A percentile compares a stretch with the other conserved stretches of the same genome.
phyloP scores from a whole-genome alignment of 1,140 invertebrate species.

The Notospermus geniculatus region DNA sequence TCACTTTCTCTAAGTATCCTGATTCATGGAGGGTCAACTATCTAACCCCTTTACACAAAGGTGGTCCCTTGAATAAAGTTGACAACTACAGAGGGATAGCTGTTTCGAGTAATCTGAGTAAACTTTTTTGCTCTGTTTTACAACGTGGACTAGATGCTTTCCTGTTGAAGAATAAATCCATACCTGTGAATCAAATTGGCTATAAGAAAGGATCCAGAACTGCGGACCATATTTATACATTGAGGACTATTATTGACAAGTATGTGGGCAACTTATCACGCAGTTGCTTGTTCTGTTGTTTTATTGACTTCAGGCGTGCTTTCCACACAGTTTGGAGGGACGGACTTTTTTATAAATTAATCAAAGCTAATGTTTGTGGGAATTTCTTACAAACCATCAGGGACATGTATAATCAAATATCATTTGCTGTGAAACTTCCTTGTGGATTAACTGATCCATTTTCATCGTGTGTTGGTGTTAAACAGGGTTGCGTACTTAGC shows the following conservation, averaged over 20 bases:
- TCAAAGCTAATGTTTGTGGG: neutral
- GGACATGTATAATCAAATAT: too few relatives aligned
- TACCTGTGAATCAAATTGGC: neutral
- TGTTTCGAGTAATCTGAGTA: neutral
- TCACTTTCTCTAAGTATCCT: neutral
- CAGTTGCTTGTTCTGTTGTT: too few relatives aligned
- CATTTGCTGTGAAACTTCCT: neutral
- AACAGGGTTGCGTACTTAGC: too few relatives aligned
- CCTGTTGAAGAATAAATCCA: neutral
- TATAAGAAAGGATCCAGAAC: too few relatives aligned
- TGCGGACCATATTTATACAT: neutral
- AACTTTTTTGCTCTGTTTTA: neutral
- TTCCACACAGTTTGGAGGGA: too few relatives aligned
- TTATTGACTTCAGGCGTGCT: too few relatives aligned
- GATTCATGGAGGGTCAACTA: neutral
- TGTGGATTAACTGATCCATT: too few relatives aligned
- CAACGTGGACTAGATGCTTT: neutral
- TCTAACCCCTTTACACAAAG: conserved; percentile 2
- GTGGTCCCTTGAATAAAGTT: neutral
- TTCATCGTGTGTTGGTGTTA: too few relatives aligned
- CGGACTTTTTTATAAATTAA: too few relatives aligned
- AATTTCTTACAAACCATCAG: too few relatives aligned
- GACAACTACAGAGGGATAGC: neutral
- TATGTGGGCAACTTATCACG: neutral
- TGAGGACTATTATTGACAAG: neutral